These are phyloP conservation scores for Papilio machaon DNA, from an alignment of 1,140 invertebrate species.

Conservation along the genomic window DNA sequence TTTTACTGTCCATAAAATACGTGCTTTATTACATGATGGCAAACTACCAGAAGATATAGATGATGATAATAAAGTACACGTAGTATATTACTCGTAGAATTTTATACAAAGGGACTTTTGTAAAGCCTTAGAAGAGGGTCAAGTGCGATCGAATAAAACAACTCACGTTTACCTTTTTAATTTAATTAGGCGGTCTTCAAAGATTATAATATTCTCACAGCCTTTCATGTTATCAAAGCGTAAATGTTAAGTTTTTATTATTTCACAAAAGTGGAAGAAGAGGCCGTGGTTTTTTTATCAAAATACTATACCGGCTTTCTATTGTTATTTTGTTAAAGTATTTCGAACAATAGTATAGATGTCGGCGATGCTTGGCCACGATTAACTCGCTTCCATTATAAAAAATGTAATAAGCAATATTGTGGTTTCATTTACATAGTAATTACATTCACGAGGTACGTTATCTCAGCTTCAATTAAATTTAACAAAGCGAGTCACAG, in stretches of 20 bases:
- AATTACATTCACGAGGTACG: constrained; percentile 17
- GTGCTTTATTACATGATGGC: no score
- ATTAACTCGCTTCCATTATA: constrained; percentile 22
- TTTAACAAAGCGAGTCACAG: constrained; percentile 26
- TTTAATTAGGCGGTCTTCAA: constrained; percentile 10
- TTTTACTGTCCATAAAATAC: no score
- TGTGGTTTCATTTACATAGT: constrained; percentile 35
- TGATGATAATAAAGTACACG: background rate
- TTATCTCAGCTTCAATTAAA: constrained; percentile 24
- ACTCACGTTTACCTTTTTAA: constrained; percentile 13
- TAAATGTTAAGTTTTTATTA: background rate
- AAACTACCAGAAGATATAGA: background rate
- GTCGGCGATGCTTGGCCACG: constrained; percentile 5
- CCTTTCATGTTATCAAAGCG: constrained; percentile 7
- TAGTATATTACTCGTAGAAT: background rate
- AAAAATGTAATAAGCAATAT: constrained; percentile 32
- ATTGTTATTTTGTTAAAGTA: constrained; percentile 34
- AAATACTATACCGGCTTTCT: constrained; percentile 24
- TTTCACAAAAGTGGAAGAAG: background rate
- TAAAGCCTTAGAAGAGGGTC: constrained; percentile 25
- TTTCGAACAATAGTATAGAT: constrained; percentile 24
- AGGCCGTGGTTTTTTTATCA: constrained; percentile 18
- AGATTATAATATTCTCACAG: constrained; percentile 27
- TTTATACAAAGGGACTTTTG: background rate
- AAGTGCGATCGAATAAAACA: constrained; percentile 31